These are phyloP conservation scores for Petaurus breviceps DNA, from an alignment of 2,113 vertebrate species.

Conservation along the genomic window DNA sequence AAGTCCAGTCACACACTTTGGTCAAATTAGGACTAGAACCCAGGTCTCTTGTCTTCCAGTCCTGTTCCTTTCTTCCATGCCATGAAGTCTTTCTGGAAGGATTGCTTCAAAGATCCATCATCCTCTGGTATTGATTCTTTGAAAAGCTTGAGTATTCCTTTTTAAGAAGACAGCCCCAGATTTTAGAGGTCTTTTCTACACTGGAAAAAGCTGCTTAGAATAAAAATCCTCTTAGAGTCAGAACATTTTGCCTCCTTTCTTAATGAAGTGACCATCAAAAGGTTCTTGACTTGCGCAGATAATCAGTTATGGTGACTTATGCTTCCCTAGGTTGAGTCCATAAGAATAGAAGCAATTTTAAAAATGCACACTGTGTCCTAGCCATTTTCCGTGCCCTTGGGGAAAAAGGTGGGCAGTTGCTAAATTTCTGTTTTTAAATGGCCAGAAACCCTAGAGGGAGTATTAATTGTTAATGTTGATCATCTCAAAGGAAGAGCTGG, in stretches of 20 bases:
- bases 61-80: neutral
- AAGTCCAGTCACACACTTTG: neutral
- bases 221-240: neutral
- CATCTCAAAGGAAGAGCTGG: conserved; percentile 19
- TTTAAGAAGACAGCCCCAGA: neutral
- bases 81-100: neutral
- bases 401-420: neutral
- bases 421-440: conserved; percentile 1
- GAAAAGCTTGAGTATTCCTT: neutral
- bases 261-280: neutral
- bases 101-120: neutral
- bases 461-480: conserved; percentile 6
- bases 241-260: conserved; percentile 14
- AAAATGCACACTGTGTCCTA: conserved; percentile 15
- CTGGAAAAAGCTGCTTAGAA: neutral
- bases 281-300: neutral
- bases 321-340: neutral
- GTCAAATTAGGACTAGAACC: conserved; percentile 7
- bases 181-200: conserved; percentile 7
- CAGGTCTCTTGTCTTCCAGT: neutral
- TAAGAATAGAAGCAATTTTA: conserved; percentile 16
- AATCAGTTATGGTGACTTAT: neutral
- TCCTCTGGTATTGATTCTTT: conserved; percentile 26
- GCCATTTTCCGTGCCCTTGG: neutral
- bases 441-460: neutral